A percentile compares a stretch with the other conserved stretches of the same genome.
Conservation (phyloP, 2,797 vertebrate genomes). For the Pteropus rufus region DNA sequence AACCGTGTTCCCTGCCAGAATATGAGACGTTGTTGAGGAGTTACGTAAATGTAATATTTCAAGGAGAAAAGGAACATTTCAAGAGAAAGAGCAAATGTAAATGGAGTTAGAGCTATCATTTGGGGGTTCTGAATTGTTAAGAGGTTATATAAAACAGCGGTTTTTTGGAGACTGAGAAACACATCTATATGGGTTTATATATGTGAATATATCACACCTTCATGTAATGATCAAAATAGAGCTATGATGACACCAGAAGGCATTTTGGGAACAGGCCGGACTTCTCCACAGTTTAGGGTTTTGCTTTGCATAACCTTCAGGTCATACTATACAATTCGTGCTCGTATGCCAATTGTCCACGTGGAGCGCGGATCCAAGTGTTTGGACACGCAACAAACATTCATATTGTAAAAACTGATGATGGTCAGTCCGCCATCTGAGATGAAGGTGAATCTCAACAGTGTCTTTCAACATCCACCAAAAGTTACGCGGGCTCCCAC, state of each 20-base stretch:
- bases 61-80: neutral
- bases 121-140: neutral
- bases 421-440: neutral
- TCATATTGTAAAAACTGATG: neutral
- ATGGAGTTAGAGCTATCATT: neutral
- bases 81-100: neutral
- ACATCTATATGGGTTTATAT: neutral
- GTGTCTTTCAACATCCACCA: neutral
- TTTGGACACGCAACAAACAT: neutral
- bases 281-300: neutral
- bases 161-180: neutral
- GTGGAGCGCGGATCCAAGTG: neutral
- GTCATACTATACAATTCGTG: neutral
- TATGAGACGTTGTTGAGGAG: neutral
- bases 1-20: neutral
- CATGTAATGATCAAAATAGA: neutral
- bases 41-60: neutral
- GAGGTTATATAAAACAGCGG: neutral
- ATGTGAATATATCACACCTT: neutral
- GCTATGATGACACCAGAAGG: neutral
- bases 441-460: neutral
- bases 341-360: neutral
- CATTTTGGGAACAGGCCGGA: neutral
- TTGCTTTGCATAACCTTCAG: neutral
- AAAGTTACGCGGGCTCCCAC: neutral